These are phyloP conservation scores for Rhinella marina DNA, from an alignment of 2,797 vertebrate species.

Conservation along the genomic window DNA sequence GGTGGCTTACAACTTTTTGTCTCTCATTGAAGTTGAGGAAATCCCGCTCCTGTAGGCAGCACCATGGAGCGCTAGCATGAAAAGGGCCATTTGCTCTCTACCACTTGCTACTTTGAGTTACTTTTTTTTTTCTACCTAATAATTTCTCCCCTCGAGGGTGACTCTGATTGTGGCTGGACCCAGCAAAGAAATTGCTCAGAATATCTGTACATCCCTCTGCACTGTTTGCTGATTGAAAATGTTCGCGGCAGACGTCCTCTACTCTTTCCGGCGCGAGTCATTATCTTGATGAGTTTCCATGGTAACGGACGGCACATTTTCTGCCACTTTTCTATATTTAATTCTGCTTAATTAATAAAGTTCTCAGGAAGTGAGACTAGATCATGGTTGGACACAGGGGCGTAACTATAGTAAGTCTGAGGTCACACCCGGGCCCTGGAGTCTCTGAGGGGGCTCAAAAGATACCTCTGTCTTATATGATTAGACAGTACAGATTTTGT, in stretches of 20 bases:
- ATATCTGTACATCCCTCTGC: constrained; percentile 42
- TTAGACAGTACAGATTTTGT: too few relatives aligned
- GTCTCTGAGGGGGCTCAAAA: too few relatives aligned
- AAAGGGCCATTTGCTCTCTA: too few relatives aligned
- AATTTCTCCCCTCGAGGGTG: background rate
- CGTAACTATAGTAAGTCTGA: too few relatives aligned
- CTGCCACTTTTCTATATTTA: constrained; percentile 6
- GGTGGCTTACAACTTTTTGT: too few relatives aligned
- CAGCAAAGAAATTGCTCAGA: constrained; percentile 7
- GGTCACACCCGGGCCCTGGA: too few relatives aligned
- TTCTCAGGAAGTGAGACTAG: background rate
- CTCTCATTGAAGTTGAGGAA: too few relatives aligned
- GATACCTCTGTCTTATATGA: too few relatives aligned
- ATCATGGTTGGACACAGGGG: background rate
- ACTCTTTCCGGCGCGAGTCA: constrained; percentile 6
- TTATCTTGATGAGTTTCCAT: constrained; percentile 37
- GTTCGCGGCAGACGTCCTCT: constrained; percentile 23
- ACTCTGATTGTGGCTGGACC: background rate
- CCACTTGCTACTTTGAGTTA: background rate
- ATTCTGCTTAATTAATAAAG: background rate
- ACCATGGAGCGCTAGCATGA: too few relatives aligned
- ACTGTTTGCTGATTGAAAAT: constrained; percentile 4
- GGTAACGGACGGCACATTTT: constrained; percentile 11
- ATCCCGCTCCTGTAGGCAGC: too few relatives aligned
- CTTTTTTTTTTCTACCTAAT: background rate